These are phyloP conservation scores for Chloroceryle inda DNA, from an alignment of 2,797 vertebrate species.

Conservation along the genomic window DNA sequence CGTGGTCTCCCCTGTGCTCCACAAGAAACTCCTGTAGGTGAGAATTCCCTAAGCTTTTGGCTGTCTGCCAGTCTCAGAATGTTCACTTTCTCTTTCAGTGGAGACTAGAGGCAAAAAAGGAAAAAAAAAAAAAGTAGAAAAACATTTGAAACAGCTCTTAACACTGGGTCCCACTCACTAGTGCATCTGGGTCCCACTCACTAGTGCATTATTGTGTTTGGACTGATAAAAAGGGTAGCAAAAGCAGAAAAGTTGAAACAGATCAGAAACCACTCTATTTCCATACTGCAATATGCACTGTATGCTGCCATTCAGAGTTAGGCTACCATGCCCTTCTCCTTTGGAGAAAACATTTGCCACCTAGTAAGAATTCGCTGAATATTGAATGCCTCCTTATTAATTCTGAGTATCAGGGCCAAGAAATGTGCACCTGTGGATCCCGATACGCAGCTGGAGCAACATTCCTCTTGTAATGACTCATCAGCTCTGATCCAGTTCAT, in stretches of 20 bases:
- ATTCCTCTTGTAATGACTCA: slow-evolving; percentile 39
- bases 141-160: not conserved
- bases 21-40: not conserved
- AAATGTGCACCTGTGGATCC: slow-evolving; percentile 13
- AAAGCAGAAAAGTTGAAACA: not conserved
- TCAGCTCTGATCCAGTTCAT: slow-evolving; percentile 3
- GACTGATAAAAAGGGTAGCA: not conserved
- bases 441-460: slow-evolving; percentile 28
- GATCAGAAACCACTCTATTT: slow-evolving; percentile 13
- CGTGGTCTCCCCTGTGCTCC: not conserved
- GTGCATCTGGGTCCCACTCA: not conserved
- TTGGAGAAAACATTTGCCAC: not conserved
- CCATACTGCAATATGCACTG: not conserved
- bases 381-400: not conserved
- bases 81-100: slow-evolving; percentile 5
- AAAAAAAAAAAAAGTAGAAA: not conserved
- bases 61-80: not conserved
- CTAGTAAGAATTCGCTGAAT: slow-evolving; percentile 36
- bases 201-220: not conserved
- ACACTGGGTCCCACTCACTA: not conserved
- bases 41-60: slow-evolving; percentile 2
- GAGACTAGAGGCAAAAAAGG: not conserved
- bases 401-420: slow-evolving; percentile 7
- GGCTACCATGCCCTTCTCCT: not conserved
- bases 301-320: not conserved